A percentile compares a stretch with the other conserved stretches of the same genome.
phyloP scores from a whole-genome alignment of 2,113 vertebrate species.

The Empidonax alnorum region DNA sequence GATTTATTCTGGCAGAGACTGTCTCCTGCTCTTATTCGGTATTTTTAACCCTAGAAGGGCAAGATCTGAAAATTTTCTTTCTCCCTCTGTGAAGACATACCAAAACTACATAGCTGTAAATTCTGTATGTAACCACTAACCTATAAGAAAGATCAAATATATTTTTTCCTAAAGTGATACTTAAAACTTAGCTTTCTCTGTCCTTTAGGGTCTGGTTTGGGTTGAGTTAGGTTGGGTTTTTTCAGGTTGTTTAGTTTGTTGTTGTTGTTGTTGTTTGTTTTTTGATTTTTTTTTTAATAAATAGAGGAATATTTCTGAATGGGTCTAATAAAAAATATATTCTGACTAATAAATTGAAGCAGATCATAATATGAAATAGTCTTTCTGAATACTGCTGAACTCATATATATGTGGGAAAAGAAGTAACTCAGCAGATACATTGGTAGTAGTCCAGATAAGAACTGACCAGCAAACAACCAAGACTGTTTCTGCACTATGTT shows the following conservation, averaged over 20 bases:
- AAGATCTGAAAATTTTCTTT: neutral
- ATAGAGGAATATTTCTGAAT: neutral
- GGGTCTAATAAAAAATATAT: neutral
- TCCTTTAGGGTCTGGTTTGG: neutral
- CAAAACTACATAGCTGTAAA: neutral
- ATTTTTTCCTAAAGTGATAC: neutral
- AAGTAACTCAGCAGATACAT: neutral
- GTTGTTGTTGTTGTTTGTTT: too few relatives aligned
- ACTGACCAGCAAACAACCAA: neutral
- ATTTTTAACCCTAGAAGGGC: neutral
- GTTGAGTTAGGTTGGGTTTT: neutral
- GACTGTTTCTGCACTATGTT: neutral
- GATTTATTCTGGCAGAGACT: neutral
- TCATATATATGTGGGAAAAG: neutral
- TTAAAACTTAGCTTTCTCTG: neutral
- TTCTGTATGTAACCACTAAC: neutral
- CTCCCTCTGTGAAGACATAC: neutral
- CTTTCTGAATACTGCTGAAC: neutral
- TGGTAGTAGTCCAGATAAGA: neutral
- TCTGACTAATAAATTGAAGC: neutral
- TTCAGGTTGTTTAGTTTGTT: neutral
- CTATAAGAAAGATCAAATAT: neutral
- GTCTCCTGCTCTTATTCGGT: neutral
- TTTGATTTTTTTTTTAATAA: neutral
- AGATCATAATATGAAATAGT: neutral